Conservation (phyloP, 2,797 vertebrate species). For the Momotus momota region DNA sequence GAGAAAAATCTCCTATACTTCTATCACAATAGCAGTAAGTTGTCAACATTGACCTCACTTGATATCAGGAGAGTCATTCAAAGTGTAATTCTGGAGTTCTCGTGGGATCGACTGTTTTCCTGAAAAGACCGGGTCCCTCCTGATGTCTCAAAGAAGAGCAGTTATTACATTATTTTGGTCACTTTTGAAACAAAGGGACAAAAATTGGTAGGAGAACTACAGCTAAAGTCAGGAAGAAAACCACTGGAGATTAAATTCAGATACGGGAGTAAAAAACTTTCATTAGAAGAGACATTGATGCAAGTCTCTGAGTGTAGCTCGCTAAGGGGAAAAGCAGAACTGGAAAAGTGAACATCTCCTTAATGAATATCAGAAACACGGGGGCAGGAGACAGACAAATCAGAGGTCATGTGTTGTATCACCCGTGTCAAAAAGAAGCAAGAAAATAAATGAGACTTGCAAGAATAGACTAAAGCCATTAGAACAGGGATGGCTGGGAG, state of each 20-base stretch:
- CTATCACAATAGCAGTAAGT: neutral
- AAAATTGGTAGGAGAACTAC: neutral
- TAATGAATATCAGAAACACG: constrained; percentile 47
- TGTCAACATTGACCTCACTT: neutral
- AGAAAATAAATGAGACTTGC: constrained; percentile 59
- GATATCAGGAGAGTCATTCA: neutral
- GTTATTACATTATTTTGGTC: neutral
- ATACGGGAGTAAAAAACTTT: neutral
- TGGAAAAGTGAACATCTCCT: neutral
- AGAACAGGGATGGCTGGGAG: neutral
- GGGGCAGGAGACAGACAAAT: constrained; percentile 21
- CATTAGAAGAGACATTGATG: neutral
- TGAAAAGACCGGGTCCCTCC: neutral
- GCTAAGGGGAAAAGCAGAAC: neutral
- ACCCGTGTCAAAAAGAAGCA: neutral
- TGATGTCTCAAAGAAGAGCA: neutral
- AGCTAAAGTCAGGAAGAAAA: neutral
- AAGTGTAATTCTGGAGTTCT: neutral
- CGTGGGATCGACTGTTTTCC: neutral
- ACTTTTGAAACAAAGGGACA: neutral
- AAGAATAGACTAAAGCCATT: constrained; percentile 17
- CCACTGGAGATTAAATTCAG: neutral
- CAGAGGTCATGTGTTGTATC: constrained; percentile 4
- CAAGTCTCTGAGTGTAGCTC: neutral
- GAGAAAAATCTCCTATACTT: neutral